These are phyloP conservation scores for Panthera tigris DNA, from an alignment of 2,113 vertebrate genomes.

Conservation along the genomic window DNA sequence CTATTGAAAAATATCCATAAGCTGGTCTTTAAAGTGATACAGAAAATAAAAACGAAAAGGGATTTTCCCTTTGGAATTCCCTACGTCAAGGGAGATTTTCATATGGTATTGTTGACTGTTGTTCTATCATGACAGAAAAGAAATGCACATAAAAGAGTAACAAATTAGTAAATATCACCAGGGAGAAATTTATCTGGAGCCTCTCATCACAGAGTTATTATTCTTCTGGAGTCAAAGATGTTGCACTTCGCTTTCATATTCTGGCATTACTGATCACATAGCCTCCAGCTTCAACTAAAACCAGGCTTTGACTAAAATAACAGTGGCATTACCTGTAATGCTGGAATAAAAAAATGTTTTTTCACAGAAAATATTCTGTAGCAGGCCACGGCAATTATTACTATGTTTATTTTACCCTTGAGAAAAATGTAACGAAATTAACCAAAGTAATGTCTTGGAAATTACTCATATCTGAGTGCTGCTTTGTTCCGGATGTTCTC, in stretches of 20 bases:
- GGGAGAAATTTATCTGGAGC: constrained; percentile 1
- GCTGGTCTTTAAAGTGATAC: not conserved
- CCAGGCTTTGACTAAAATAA: constrained; percentile 64
- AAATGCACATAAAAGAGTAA: constrained; percentile 45
- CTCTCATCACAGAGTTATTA: not conserved
- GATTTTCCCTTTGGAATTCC: not conserved
- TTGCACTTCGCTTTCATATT: constrained; percentile 42
- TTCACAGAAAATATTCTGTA: constrained; percentile 58
- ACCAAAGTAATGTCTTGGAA: constrained; percentile 79
- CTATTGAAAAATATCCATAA: not conserved
- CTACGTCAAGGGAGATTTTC: not conserved
- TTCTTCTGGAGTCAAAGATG: constrained; percentile 51
- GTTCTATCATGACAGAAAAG: not conserved
- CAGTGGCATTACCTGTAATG: constrained; percentile 60
- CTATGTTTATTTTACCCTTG: constrained; percentile 76
- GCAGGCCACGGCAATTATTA: constrained; percentile 68
- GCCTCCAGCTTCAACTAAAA: constrained; percentile 60
- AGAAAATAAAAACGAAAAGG: not conserved
- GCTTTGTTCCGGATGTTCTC: constrained; percentile 63
- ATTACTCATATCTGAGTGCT: constrained; percentile 70
- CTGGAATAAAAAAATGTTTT: not conserved
- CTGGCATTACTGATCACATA: constrained; percentile 48
- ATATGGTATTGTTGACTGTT: not conserved
- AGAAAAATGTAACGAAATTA: constrained; percentile 75
- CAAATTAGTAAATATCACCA: constrained; percentile 38